Evolutionary conservation across 2,797 vertebrate genomes (phyloP).

Genomic region (Acropternis orthonyx): DNA sequence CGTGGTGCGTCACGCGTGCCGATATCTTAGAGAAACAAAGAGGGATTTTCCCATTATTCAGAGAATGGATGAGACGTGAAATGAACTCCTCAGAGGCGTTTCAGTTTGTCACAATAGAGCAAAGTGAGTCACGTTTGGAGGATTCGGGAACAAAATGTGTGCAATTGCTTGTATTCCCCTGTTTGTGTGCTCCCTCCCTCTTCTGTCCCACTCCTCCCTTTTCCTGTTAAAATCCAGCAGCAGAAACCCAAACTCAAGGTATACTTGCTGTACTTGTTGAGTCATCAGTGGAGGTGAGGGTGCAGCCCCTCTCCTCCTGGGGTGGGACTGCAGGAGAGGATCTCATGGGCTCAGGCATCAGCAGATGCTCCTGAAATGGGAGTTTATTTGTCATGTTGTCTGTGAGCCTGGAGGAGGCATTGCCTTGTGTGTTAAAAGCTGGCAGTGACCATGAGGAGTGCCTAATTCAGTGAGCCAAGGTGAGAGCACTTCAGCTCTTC

Average conservation of each 20-base stretch:
- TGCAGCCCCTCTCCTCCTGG: background rate
- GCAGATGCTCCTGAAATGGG: background rate
- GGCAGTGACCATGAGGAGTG: background rate
- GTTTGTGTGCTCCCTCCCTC: background rate
- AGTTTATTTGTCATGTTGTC: background rate
- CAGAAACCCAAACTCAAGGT: background rate
- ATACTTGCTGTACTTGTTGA: background rate
- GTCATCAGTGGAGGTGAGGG: background rate
- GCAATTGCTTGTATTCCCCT: background rate
- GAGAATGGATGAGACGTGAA: slow-evolving; percentile 74
- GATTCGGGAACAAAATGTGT: slow-evolving; percentile 38
- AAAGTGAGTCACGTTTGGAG: slow-evolving; percentile 63
- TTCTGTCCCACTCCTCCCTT: background rate
- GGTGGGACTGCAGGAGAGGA: background rate
- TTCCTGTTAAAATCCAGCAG: background rate
- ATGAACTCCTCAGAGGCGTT: slow-evolving; percentile 74
- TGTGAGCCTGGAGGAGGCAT: background rate
- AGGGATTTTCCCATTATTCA: slow-evolving; percentile 75
- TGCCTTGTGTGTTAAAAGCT: background rate
- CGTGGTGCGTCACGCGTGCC: slow-evolving; percentile 38
- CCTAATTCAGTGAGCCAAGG: background rate
- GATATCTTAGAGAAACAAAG: slow-evolving; percentile 70
- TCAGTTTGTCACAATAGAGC: slow-evolving; percentile 71
- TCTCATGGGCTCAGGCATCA: rapidly evolving
- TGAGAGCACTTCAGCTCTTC: background rate